Evolutionary conservation across 2,797 vertebrate genomes (phyloP).

Genomic region (Lophotriccus pileatus): DNA sequence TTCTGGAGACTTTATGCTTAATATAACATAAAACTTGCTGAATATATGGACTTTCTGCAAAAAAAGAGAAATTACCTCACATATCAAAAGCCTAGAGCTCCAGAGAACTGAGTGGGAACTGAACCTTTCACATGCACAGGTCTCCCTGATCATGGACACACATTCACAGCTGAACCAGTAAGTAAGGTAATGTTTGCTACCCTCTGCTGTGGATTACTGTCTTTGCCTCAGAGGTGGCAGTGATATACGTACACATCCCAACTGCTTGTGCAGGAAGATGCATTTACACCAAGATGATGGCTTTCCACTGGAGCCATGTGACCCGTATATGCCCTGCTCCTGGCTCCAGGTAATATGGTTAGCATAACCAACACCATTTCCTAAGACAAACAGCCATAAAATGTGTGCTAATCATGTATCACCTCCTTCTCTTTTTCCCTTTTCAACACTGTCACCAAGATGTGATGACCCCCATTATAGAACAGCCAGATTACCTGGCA

Average conservation of each 20-base stretch:
- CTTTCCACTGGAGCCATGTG: background rate
- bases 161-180: background rate
- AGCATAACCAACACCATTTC: background rate
- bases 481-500: background rate
- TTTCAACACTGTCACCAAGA: background rate
- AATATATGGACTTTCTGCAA: background rate
- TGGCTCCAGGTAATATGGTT: background rate
- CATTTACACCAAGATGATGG: background rate
- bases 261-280: background rate
- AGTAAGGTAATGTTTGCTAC: background rate
- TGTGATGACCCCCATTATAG: accelerated
- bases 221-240: background rate
- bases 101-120: background rate
- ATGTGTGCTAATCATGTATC: accelerated
- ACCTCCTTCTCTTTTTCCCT: background rate
- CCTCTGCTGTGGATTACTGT: background rate
- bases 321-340: background rate
- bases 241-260: background rate
- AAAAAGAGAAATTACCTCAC: background rate
- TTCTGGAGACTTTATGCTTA: background rate
- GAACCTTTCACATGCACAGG: background rate
- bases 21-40: background rate
- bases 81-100: background rate
- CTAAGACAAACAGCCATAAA: background rate
- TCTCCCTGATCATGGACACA: background rate